Evolutionary conservation across 2,113 vertebrate species (phyloP), one percentile per base, ranked within the genome.

Genomic region (Calidris pygmaea): DNA sequence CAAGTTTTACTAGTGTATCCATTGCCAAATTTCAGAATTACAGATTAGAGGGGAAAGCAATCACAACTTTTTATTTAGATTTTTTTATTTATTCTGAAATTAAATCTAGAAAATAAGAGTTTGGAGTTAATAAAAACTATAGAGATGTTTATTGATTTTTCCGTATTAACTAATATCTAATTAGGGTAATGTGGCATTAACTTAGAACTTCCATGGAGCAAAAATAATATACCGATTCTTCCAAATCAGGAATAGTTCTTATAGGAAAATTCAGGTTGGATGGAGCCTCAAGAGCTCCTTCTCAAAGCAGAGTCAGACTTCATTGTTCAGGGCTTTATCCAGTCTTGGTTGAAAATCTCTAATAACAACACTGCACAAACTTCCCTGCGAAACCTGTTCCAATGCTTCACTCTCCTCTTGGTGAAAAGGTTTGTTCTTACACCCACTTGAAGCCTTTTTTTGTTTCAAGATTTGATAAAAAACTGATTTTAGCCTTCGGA

Each of bases 401-500:
- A 68, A 7, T 12, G 10, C 5, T 62, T 83, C 24, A 32, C 19
- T 4, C 1, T 58, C 10, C 9, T 88, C 0, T 0, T n/a, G 72
- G 32, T 73, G 45, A 63, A 80, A 87, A 72, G 4, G 3, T 47
- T 63, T 93, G 37, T 5, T 12, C 7, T 78, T 62, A 37, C 16
- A 59, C 4, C 3, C 24, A 32, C 72, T 66, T 77, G 32, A 17
- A 95, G 9, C 11, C 15, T 85, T 73, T 89, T 89, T 75, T 41
- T 73, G 1, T 66, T 94, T 90, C 63, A 70, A 29, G 37, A 76
- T 52, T 39, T 55, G n/a, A 43, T 29, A 21, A 9, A 59, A 93
- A 92, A 63, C 26, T 50, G 63, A 53, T 83, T 85, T 85, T 71
- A 87, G 55, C 8, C 27, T 86, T 93, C 50, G 19, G 43, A 43